Base-by-base conservation (phyloP, 2,113 vertebrate genomes). In the Prunella himalayana region DNA sequence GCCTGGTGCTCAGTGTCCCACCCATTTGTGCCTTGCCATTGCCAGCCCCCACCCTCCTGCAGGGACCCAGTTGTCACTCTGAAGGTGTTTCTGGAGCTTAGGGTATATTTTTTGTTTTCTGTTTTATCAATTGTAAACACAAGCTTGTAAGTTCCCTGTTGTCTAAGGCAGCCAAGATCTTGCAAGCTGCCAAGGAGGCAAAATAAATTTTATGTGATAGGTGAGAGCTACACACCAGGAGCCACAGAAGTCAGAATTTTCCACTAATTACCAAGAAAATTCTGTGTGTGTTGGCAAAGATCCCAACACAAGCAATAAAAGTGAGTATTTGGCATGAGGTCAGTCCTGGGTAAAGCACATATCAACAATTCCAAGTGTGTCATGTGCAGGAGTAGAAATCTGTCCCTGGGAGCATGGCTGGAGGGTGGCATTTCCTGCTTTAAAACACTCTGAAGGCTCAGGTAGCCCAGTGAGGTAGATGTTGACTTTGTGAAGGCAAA, bases 181-280 rank as follows among this genome's bases (percentile, higher is more conserved):
- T 56, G n/a, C 72, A 83, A 69, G 41, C 86, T 81, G 47, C 76
- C 44, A 51, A 87, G 73, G 37, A 80, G 69, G 89, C 49, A 87
- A 82, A 94, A 79, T 24, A 90, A 95, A 72, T 49, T 49, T 39
- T 1, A 2, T 57, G 17, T 82, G 84, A 64, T 63, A 61, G 73
- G 92, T 85, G 89, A 94, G 57, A 90, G 82, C 16, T 64, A 33
- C 37, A 13, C 61, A 45, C 63, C 57, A 56, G 53, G 41, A 86
- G 60, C 65, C 70, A 82, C 41, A 72, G 63, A 72, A 95, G n/a
- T 69, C 61, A 14, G n/a, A 76, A 35, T 95, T 95, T 96, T 95
- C 89, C 83, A 84, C 69, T 96, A 86, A 94, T 95, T 96, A 87
- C 65, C 61, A 53, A 45, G 69, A 76, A 79, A 89, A 84, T 56